Percentiles rank a stretch among this genome's conserved stretches.
phyloP scores from a whole-genome alignment of 1,140 invertebrate genomes.

The Microplitis mediator region DNA sequence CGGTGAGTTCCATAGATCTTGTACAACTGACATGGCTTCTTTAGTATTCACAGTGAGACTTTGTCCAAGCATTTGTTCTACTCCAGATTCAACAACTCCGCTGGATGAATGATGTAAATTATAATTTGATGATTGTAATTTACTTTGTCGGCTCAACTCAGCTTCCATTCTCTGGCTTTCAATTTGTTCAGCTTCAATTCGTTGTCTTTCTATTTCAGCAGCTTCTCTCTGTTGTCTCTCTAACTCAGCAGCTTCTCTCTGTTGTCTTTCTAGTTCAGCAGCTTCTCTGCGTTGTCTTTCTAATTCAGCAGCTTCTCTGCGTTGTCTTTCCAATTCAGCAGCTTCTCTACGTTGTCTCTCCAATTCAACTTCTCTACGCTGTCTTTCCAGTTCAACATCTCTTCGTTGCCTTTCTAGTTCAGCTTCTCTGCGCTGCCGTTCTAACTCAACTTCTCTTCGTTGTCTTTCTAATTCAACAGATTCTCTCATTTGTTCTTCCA shows the following conservation, averaged over 20 bases:
- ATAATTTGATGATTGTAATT: conserved; percentile 46
- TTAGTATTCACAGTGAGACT: conserved; percentile 69
- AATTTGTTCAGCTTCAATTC: conserved; percentile 42
- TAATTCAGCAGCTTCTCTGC: conserved; percentile 37
- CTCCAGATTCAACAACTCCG: conserved; percentile 33
- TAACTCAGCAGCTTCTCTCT: conserved; percentile 30
- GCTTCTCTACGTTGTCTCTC: conserved; percentile 39
- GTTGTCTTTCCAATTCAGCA: conserved; percentile 42
- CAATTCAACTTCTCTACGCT: conserved; percentile 35
- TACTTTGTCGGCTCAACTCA: conserved; percentile 48
- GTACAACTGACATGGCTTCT: conserved; percentile 60
- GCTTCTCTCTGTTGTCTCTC: conserved; percentile 43
- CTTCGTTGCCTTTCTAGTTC: conserved; percentile 31
- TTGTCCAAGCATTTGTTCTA: conserved; percentile 52
- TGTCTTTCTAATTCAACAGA: conserved; percentile 37
- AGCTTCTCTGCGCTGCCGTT: conserved; percentile 22
- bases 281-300: conserved; percentile 41
- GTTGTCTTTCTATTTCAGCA: conserved; percentile 28
- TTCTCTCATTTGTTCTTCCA: conserved; percentile 42
- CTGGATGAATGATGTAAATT: conserved; percentile 43
- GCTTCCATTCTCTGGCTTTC: conserved; percentile 45
- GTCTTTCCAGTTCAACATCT: conserved; percentile 39
- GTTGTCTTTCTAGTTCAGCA: conserved; percentile 42
- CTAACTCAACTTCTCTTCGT: conserved; percentile 41
- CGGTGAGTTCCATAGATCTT: conserved; percentile 57